phyloP scores from a whole-genome alignment of 1,140 invertebrate genomes.

The Dolichoris vasculosae region DNA sequence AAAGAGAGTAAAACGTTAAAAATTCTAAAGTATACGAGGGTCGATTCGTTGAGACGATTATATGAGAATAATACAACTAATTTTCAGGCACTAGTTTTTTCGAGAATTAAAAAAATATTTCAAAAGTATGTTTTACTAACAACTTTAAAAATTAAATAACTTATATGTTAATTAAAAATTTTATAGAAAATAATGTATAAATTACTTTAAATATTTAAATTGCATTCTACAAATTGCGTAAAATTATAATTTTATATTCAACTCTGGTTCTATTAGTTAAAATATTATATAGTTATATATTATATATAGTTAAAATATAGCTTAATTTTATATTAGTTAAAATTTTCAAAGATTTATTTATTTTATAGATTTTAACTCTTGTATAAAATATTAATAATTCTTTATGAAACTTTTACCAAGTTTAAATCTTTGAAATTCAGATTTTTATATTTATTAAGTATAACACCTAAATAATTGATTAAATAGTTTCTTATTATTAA shows the following conservation, averaged over 20 bases:
- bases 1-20: neutral
- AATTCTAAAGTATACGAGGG: constrained; percentile 34
- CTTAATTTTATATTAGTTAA: too few species aligned
- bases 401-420: too few species aligned
- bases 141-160: neutral
- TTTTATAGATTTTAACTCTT: too few species aligned
- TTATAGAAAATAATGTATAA: neutral
- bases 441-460: too few species aligned
- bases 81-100: constrained; percentile 17
- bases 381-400: too few species aligned
- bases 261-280: too few species aligned
- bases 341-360: too few species aligned
- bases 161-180: neutral
- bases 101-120: neutral
- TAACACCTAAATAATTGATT: too few species aligned
- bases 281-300: too few species aligned
- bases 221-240: neutral
- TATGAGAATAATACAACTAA: constrained; percentile 34
- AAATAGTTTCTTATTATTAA: too few species aligned
- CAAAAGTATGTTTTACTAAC: neutral
- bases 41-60: constrained; percentile 48
- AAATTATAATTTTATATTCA: neutral
- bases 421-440: too few species aligned
- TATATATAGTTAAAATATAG: too few species aligned
- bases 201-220: neutral